Conservation (phyloP, 2,113 vertebrate genomes). For the Oncorhynchus kisutch region DNA sequence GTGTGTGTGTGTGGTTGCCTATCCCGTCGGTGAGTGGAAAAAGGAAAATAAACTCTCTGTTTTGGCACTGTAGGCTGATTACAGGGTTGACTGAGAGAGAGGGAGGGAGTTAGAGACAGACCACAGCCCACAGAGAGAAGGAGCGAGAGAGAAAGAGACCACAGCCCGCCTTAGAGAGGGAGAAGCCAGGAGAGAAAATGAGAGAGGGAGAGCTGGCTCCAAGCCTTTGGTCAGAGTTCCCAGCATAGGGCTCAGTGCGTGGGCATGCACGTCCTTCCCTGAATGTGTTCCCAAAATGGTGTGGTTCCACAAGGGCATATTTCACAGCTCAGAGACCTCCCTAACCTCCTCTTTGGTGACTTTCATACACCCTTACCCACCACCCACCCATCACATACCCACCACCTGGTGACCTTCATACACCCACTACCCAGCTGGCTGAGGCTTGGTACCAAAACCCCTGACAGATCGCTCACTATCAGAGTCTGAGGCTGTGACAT, state of each 20-base stretch:
- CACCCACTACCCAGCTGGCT: neutral
- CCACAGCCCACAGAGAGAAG: neutral
- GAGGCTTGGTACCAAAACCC: neutral
- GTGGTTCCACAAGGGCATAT: neutral
- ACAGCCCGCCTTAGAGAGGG: neutral
- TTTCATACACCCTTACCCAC: neutral
- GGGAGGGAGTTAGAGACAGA: slow-evolving; percentile 32
- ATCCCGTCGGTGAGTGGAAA: slow-evolving; percentile 62
- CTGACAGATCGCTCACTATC: neutral
- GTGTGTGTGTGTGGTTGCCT: slow-evolving; percentile 10
- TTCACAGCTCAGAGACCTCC: neutral
- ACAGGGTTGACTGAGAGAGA: slow-evolving; percentile 65
- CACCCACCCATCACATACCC: neutral
- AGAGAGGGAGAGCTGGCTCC: slow-evolving; percentile 36
- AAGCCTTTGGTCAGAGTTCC: slow-evolving; percentile 40
- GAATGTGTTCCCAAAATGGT: neutral
- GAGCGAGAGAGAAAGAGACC: slow-evolving; percentile 4
- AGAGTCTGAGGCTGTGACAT: neutral
- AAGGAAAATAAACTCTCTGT: slow-evolving; percentile 62
- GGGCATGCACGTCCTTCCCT: neutral
- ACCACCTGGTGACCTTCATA: neutral
- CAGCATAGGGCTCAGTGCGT: slow-evolving; percentile 43
- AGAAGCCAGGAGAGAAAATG: slow-evolving; percentile 8
- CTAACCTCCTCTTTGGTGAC: neutral
- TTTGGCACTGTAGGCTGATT: slow-evolving; percentile 65